A percentile compares a stretch with the other conserved stretches of the same genome.
These are phyloP conservation scores for human (Homo sapiens) DNA, from an alignment of 2,113 vertebrate species.

Conservation along the genomic window DNA sequence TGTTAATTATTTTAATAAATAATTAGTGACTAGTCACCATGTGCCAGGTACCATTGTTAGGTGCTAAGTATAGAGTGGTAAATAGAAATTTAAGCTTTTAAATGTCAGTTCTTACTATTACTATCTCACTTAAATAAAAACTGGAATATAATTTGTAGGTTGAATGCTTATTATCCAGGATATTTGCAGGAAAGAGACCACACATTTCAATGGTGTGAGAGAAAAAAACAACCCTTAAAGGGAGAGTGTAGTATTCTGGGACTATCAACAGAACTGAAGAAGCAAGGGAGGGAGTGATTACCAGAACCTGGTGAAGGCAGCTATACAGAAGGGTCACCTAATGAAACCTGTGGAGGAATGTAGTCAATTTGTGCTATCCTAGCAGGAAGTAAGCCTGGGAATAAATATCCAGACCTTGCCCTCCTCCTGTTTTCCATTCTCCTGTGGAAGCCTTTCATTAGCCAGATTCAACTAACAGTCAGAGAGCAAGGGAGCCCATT, in stretches of 20 bases:
- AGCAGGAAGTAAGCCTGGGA: background rate
- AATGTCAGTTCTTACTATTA: background rate
- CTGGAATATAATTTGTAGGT: conserved; percentile 34
- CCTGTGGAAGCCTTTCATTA: background rate
- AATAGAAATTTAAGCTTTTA: conserved; percentile 32
- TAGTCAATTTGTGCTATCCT: background rate
- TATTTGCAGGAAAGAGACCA: background rate
- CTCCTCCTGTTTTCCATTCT: background rate
- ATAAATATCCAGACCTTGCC: background rate
- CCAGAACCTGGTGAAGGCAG: background rate
- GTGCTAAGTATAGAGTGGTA: conserved; percentile 29
- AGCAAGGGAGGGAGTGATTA: background rate
- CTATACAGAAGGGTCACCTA: background rate
- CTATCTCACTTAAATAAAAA: conserved; percentile 5
- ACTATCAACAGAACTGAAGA: background rate
- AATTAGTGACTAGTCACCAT: background rate
- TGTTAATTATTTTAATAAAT: conserved; percentile 38
- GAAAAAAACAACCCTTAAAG: background rate
- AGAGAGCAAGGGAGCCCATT: background rate
- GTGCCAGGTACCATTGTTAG: background rate
- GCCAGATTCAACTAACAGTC: background rate
- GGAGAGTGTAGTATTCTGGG: background rate
- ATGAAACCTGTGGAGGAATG: background rate
- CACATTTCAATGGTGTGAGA: background rate
- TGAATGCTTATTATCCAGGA: background rate